Conservation (phyloP, 1,140 invertebrate genomes). For the Musca vetustissima region DNA sequence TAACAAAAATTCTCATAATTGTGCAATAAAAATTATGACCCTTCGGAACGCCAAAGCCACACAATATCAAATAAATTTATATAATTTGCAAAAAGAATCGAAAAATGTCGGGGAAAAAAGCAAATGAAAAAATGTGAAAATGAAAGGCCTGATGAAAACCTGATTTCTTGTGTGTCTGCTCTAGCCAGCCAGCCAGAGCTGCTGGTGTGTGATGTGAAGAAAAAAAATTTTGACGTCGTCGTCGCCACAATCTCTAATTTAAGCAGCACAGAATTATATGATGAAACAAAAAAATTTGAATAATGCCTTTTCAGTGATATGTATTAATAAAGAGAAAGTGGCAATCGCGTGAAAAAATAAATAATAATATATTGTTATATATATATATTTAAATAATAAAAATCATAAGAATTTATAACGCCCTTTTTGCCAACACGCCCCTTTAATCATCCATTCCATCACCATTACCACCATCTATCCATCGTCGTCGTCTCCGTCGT, state of each 20-base stretch:
- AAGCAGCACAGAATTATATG: conserved; percentile 7
- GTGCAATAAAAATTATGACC: conserved; percentile 15
- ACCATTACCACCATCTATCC: no score
- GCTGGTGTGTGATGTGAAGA: conserved; percentile 16
- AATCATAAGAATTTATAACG: conserved; percentile 1
- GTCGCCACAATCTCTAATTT: conserved; percentile 6
- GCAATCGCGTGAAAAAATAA: background rate
- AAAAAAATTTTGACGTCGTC: conserved; percentile 14
- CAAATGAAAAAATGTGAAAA: conserved; percentile 24
- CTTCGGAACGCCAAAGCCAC: conserved; percentile 22
- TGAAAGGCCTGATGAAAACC: conserved; percentile 21
- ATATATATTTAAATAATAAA: no score
- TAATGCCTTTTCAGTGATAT: background rate
- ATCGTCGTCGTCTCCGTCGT: no score
- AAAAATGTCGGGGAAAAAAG: conserved; percentile 35
- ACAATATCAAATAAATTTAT: conserved; percentile 30
- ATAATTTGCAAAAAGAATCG: conserved; percentile 43
- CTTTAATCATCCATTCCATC: conserved; percentile 6
- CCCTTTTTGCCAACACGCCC: conserved; percentile 15
- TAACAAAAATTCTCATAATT: conserved; percentile 33
- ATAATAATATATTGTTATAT: no score
- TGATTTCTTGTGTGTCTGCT: conserved; percentile 17
- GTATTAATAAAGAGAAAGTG: background rate
- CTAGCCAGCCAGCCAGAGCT: no score
- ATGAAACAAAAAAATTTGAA: conserved; percentile 16